Evolutionary conservation across 2,888 invertebrate genomes (phyloP).

Genomic region (Luperina testacea): DNA sequence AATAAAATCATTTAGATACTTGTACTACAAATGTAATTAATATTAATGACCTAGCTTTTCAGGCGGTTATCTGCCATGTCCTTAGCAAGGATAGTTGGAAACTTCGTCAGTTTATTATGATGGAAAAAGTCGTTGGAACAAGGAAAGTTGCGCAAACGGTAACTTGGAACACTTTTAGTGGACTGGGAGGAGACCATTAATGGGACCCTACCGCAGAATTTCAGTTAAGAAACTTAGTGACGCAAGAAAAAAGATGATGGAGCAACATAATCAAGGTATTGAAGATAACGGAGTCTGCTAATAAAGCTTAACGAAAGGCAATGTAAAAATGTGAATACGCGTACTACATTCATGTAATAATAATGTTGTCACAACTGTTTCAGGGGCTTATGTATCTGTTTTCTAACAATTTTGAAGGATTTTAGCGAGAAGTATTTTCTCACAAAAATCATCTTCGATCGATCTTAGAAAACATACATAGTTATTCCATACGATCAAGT

Average conservation of each 20-base stretch:
- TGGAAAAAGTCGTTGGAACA: conserved; percentile 57
- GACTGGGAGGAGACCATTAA: conserved; percentile 35
- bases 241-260: conserved; percentile 15
- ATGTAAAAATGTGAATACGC: neutral
- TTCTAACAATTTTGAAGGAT: too few relatives aligned
- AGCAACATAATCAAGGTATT: conserved; percentile 5
- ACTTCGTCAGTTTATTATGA: conserved; percentile 65
- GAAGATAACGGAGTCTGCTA: neutral
- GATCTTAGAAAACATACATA: neutral
- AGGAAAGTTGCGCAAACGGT: conserved; percentile 44
- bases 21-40: conserved; percentile 45
- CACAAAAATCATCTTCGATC: too few relatives aligned
- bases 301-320: neutral
- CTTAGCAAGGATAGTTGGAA: conserved; percentile 51
- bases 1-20: conserved; percentile 39
- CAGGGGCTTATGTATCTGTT: too few relatives aligned
- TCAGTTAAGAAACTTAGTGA: conserved; percentile 20
- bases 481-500: neutral
- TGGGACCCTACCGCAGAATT: conserved; percentile 15
- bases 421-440: neutral
- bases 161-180: conserved; percentile 49
- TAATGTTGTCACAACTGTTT: neutral
- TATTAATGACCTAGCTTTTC: conserved; percentile 50
- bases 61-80: conserved; percentile 46
- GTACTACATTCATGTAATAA: neutral